phyloP scores from a whole-genome alignment of 2,113 vertebrate genomes.

The Eudyptes chrysolophus region DNA sequence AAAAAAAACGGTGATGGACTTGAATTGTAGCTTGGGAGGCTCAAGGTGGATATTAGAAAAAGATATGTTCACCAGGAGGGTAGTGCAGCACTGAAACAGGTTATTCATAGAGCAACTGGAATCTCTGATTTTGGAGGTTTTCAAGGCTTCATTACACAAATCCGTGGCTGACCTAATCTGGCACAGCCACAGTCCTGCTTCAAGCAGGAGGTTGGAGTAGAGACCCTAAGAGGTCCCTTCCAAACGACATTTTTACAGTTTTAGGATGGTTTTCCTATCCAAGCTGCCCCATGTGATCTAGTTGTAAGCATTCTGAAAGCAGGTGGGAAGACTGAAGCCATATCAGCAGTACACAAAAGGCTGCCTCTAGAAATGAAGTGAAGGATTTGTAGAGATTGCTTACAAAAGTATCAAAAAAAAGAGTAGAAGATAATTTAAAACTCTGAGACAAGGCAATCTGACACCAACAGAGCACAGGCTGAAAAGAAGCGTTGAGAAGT shows the following conservation, averaged over 20 bases:
- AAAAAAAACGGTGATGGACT: background rate
- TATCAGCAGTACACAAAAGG: background rate
- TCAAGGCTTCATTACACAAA: background rate
- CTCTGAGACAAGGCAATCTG: background rate
- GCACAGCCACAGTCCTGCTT: background rate
- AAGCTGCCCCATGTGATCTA: background rate
- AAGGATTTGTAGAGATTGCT: background rate
- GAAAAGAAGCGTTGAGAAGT: background rate
- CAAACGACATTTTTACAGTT: background rate
- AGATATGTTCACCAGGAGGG: background rate
- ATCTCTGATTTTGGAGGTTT: background rate
- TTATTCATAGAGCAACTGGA: background rate
- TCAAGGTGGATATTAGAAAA: background rate
- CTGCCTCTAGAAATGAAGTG: background rate
- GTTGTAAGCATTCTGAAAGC: background rate
- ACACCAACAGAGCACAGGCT: background rate
- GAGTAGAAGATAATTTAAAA: background rate
- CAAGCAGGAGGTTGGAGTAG: background rate
- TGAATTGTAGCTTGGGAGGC: background rate
- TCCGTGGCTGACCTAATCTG: background rate
- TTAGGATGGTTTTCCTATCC: background rate
- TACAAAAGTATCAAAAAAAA: background rate
- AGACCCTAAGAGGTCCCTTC: background rate
- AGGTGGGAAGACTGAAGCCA: background rate
- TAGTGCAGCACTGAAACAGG: background rate